Evolutionary conservation across 2,113 vertebrate species (phyloP).

Genomic region (Anoura caudifer): DNA sequence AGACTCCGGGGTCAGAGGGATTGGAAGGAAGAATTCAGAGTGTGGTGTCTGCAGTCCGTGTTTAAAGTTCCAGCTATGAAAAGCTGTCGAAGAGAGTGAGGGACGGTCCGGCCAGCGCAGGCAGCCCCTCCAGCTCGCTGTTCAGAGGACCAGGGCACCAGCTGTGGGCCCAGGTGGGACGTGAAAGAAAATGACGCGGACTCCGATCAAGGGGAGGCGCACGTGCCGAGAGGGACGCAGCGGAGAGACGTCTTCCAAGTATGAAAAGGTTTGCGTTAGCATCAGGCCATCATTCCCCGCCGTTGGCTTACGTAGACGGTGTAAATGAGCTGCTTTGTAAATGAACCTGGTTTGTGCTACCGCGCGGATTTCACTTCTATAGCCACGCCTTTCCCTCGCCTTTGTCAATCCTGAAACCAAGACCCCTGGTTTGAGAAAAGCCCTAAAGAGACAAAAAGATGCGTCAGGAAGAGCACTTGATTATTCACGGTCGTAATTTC

Average conservation of each 20-base stretch:
- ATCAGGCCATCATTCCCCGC: accelerated
- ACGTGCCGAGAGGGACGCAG: accelerated
- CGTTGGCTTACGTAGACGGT: accelerated
- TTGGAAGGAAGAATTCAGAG: neutral
- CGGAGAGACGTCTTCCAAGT: accelerated
- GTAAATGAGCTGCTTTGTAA: neutral
- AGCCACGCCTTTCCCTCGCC: neutral
- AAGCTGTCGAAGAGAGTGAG: neutral
- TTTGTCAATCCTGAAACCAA: neutral
- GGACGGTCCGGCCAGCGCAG: neutral
- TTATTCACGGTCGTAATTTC: neutral
- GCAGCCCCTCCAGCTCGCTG: neutral
- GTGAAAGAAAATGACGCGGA: accelerated
- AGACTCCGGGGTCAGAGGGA: neutral
- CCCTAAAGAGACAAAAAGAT: neutral
- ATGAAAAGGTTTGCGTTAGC: neutral
- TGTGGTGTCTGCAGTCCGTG: accelerated
- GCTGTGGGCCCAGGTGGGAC: neutral
- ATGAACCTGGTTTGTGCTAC: too few relatives aligned
- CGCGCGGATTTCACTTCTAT: neutral
- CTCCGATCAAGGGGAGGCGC: accelerated
- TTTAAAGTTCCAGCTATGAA: neutral
- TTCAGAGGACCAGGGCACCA: accelerated
- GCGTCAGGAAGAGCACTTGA: neutral
- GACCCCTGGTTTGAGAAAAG: neutral